Percentiles rank a stretch among this genome's conserved stretches.
These are phyloP conservation scores for Galagoides demidoff DNA, from an alignment of 2,797 vertebrate genomes.

Conservation along the genomic window DNA sequence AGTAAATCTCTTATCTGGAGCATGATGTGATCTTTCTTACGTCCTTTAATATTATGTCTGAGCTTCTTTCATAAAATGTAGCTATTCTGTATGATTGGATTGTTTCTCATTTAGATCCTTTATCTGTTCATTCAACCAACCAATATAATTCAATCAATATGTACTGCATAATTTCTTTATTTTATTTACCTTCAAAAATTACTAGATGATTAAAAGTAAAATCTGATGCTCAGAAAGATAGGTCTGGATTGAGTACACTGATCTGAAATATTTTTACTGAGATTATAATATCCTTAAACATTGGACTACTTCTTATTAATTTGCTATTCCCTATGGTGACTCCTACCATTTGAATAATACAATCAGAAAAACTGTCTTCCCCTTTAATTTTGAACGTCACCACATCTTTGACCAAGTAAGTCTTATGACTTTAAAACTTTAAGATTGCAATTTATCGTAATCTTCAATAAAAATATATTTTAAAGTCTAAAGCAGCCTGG, in stretches of 20 bases:
- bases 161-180: not conserved
- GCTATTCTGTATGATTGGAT: not conserved
- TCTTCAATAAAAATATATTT: not conserved
- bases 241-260: not conserved
- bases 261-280: not conserved
- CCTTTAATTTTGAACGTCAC: not conserved
- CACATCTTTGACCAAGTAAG: not conserved
- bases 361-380: not conserved
- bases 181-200: not conserved
- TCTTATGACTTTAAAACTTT: not conserved
- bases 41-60: not conserved
- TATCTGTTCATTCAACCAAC: not conserved
- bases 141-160: not conserved
- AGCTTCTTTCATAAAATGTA: not conserved
- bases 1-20: not conserved
- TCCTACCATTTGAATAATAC: not conserved
- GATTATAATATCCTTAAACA: not conserved
- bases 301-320: not conserved
- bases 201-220: not conserved
- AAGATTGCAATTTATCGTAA: not conserved
- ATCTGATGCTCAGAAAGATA: not conserved
- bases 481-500: not conserved
- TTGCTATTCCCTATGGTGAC: not conserved
- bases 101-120: not conserved
- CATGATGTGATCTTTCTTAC: not conserved